Percentiles rank a stretch among this genome's conserved stretches.
Evolutionary conservation across 2,113 vertebrate genomes (phyloP).

Genomic region (Protomyctophum bolini): DNA sequence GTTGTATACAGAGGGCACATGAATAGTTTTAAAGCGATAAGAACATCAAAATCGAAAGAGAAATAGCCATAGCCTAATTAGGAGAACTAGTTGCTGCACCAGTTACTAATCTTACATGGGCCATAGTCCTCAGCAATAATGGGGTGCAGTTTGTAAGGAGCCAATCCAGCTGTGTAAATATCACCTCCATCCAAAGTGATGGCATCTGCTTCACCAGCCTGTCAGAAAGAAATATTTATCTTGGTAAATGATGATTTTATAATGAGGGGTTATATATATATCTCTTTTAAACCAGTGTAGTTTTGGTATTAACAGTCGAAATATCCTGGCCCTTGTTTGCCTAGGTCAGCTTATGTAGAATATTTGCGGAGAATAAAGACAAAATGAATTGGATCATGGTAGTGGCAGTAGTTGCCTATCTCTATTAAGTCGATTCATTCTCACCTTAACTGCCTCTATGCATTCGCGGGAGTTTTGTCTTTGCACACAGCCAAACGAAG

Average conservation of each 20-base stretch:
- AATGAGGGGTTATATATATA: too few species aligned
- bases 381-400: too few species aligned
- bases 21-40: background rate
- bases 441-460: slow-evolving; percentile 73
- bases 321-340: too few species aligned
- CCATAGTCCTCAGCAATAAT: slow-evolving; percentile 84
- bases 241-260: background rate
- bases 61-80: too few species aligned
- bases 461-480: slow-evolving; percentile 38
- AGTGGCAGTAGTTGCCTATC: too few species aligned
- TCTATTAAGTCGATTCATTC: background rate
- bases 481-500: slow-evolving; percentile 49
- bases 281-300: too few species aligned
- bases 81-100: background rate
- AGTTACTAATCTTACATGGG: slow-evolving; percentile 2
- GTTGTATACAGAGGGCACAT: background rate
- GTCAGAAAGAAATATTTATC: slow-evolving; percentile 11
- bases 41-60: too few species aligned
- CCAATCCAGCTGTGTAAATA: slow-evolving; percentile 82
- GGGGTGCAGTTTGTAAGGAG: slow-evolving; percentile 83
- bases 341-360: too few species aligned
- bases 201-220: slow-evolving; percentile 84
- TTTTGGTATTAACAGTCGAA: too few species aligned
- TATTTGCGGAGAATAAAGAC: too few species aligned
- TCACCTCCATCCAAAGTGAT: slow-evolving; percentile 86